phyloP scores from a whole-genome alignment of 2,113 vertebrate genomes.

The Istiophorus platypterus region DNA sequence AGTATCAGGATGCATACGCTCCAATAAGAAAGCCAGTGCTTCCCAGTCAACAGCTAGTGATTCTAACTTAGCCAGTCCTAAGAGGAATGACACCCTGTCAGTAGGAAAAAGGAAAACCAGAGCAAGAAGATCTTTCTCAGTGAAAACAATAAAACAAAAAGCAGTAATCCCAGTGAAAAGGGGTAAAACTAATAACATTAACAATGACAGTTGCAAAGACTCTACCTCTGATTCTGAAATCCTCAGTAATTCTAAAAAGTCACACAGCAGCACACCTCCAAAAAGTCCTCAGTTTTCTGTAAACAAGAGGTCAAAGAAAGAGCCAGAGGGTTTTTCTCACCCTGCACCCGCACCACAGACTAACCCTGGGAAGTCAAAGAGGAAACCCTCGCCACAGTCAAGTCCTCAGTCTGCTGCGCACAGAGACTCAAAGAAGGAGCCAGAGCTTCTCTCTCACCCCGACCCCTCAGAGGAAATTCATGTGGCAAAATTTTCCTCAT shows the following conservation, averaged over 20 bases:
- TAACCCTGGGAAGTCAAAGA: slow-evolving; percentile 12
- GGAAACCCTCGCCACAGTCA: slow-evolving; percentile 5
- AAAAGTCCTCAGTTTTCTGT: slow-evolving; percentile 35
- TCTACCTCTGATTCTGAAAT: slow-evolving; percentile 80
- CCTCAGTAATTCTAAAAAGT: slow-evolving; percentile 49
- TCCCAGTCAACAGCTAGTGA: slow-evolving; percentile 31
- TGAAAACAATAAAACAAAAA: slow-evolving; percentile 49
- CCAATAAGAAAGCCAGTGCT: slow-evolving; percentile 59
- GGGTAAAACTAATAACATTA: slow-evolving; percentile 38
- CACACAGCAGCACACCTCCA: slow-evolving; percentile 41
- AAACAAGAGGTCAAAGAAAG: slow-evolving; percentile 47
- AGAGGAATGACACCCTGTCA: slow-evolving; percentile 23
- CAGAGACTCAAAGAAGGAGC: slow-evolving; percentile 31
- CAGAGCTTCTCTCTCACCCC: not conserved
- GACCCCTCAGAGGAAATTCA: slow-evolving; percentile 27
- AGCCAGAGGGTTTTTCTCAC: not conserved
- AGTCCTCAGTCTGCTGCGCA: not conserved
- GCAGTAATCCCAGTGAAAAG: slow-evolving; percentile 37
- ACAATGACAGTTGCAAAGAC: slow-evolving; percentile 61
- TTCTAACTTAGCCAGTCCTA: slow-evolving; percentile 18
- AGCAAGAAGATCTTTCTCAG: slow-evolving; percentile 23
- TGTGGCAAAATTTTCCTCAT: not conserved
- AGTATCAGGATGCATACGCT: slow-evolving; percentile 62
- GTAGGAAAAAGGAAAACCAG: slow-evolving; percentile 26
- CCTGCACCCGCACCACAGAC: not conserved